Conservation (phyloP, 2,797 vertebrate species). For the Enteromius unitaeniatus region DNA sequence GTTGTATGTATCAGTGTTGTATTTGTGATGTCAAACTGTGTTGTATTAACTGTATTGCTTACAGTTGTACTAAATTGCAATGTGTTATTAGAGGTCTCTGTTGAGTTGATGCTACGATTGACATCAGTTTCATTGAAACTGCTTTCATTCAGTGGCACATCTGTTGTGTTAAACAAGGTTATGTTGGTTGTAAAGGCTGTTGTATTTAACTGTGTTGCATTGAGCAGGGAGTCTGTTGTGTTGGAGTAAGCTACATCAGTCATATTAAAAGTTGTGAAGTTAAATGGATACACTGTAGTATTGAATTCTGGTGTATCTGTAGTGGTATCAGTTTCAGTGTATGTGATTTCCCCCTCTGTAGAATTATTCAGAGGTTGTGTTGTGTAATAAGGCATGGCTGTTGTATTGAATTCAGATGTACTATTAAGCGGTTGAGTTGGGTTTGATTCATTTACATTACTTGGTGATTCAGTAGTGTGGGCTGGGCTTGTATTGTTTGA, state of each 20-base stretch:
- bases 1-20: slow-evolving; percentile 22
- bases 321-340: not conserved
- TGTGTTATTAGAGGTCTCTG: slow-evolving; percentile 2
- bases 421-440: not conserved
- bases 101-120: slow-evolving; percentile 2
- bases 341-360: slow-evolving; percentile 5
- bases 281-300: not conserved
- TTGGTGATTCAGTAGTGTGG: slow-evolving; percentile 20
- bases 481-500: not conserved
- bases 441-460: slow-evolving; percentile 1
- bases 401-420: slow-evolving; percentile 7
- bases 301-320: not conserved
- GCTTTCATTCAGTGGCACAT: not conserved
- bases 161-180: not conserved
- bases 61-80: slow-evolving; percentile 2
- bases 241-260: not conserved
- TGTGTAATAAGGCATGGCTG: not conserved
- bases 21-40: slow-evolving; percentile 10
- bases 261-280: slow-evolving; percentile 12
- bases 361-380: slow-evolving; percentile 18
- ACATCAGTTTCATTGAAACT: not conserved
- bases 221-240: not conserved
- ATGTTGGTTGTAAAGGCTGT: slow-evolving; percentile 38
- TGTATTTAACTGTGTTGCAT: slow-evolving; percentile 3
- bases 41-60: slow-evolving; percentile 8